Conservation (phyloP, 2,888 invertebrate genomes). For the Drosophila trichaetosa region DNA sequence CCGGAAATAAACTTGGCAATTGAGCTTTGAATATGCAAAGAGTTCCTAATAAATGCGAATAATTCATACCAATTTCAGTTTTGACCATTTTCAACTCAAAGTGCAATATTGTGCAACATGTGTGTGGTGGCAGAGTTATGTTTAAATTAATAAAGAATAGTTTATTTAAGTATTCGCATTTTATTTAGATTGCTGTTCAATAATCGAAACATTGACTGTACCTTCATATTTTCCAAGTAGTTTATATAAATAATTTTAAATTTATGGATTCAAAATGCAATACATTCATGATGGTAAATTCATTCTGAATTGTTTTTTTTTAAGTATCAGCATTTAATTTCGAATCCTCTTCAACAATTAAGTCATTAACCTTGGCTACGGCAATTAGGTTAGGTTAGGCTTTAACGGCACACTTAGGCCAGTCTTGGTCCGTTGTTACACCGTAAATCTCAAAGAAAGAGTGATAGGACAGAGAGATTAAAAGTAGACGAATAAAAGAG, state of each 20-base stretch:
- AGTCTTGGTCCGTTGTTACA: too few species aligned
- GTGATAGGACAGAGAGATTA: too few species aligned
- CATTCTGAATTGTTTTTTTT: neutral
- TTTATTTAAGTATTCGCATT: neutral
- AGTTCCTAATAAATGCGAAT: neutral
- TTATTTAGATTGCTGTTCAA: neutral
- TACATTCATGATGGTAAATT: neutral
- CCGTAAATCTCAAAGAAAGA: too few species aligned
- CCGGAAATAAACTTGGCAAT: conserved; percentile 18
- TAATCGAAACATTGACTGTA: neutral
- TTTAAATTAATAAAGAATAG: too few species aligned
- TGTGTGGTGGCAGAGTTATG: neutral
- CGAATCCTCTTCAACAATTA: neutral
- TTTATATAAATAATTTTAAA: neutral
- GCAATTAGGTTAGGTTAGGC: too few species aligned
- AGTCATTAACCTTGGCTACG: neutral
- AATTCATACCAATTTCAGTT: neutral
- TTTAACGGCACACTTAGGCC: too few species aligned
- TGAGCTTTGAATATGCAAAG: conserved; percentile 13
- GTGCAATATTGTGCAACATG: neutral
- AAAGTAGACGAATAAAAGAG: too few species aligned
- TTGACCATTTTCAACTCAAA: neutral
- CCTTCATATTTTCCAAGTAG: neutral
- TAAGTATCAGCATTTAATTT: neutral
- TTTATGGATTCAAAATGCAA: too few species aligned